Conservation (phyloP, 1,140 invertebrate genomes). For the Hylaeus anthracinus region DNA sequence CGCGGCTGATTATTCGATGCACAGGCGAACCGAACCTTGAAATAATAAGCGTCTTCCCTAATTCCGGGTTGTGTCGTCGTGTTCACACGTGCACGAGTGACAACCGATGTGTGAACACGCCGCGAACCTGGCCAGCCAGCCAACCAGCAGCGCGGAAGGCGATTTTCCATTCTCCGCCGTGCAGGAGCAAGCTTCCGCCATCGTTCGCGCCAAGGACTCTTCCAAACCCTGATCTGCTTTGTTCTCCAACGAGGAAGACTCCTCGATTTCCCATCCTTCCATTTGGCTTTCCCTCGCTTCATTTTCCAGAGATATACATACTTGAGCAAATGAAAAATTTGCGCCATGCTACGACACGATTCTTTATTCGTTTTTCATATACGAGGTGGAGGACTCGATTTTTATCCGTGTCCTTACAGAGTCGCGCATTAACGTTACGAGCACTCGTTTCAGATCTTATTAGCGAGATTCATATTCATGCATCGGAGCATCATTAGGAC, state of each 20-base stretch:
- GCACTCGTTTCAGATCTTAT: constrained; percentile 1
- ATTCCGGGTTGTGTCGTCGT: constrained; percentile 69
- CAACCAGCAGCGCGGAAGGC: constrained; percentile 52
- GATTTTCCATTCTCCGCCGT: constrained; percentile 31
- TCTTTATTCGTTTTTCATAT: too few relatives aligned
- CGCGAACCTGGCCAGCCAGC: constrained; percentile 41
- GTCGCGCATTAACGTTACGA: too few relatives aligned
- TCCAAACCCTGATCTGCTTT: background rate
- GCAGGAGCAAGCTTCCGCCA: background rate
- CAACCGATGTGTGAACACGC: constrained; percentile 71
- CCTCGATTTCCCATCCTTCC: background rate
- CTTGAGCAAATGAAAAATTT: too few relatives aligned
- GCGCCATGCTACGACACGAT: too few relatives aligned
- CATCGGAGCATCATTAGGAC: constrained; percentile 5
- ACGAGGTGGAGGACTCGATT: background rate
- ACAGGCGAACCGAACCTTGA: constrained; percentile 71
- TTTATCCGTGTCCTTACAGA: background rate
- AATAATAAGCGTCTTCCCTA: constrained; percentile 72
- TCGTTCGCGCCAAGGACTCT: constrained; percentile 3
- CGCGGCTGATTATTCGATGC: constrained; percentile 69
- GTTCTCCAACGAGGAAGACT: too few relatives aligned
- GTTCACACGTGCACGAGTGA: constrained; percentile 64
- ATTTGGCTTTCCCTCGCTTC: too few relatives aligned
- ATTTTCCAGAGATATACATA: too few relatives aligned
- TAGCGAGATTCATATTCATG: constrained; percentile 13